Conservation (phyloP, 2,888 invertebrate genomes). For the Meliscaeva auricollis region DNA sequence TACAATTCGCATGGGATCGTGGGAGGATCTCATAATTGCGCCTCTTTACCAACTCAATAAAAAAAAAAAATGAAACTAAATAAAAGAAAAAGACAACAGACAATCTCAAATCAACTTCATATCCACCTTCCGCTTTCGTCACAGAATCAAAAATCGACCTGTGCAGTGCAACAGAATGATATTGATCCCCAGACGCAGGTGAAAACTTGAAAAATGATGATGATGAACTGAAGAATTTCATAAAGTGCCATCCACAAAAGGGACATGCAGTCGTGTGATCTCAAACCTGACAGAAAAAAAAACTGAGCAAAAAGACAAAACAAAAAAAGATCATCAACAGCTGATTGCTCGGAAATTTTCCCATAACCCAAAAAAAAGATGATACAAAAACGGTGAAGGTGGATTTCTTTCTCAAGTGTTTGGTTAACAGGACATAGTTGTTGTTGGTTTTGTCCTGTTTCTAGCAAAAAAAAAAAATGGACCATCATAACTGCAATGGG, state of each 20-base stretch:
- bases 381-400: slow-evolving; percentile 50
- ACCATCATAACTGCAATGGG: slow-evolving; percentile 50
- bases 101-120: slow-evolving; percentile 36
- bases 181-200: slow-evolving; percentile 43
- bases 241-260: slow-evolving; percentile 41
- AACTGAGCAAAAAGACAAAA: slow-evolving; percentile 22
- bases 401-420: slow-evolving; percentile 70
- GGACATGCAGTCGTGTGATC: slow-evolving; percentile 39
- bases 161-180: background rate
- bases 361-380: slow-evolving; percentile 58
- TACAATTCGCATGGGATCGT: slow-evolving; percentile 5
- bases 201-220: slow-evolving; percentile 57
- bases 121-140: slow-evolving; percentile 55
- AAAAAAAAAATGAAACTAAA: background rate
- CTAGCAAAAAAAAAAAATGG: slow-evolving; percentile 48
- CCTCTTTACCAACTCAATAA: background rate
- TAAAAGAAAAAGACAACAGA: background rate
- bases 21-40: slow-evolving; percentile 51
- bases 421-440: slow-evolving; percentile 72
- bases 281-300: slow-evolving; percentile 52
- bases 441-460: slow-evolving; percentile 49
- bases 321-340: slow-evolving; percentile 68
- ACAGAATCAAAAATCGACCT: slow-evolving; percentile 15
- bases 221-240: slow-evolving; percentile 26
- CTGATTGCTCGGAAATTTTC: slow-evolving; percentile 73